phyloP scores from a whole-genome alignment of 2,113 vertebrate species.

The Leiothrix lutea region DNA sequence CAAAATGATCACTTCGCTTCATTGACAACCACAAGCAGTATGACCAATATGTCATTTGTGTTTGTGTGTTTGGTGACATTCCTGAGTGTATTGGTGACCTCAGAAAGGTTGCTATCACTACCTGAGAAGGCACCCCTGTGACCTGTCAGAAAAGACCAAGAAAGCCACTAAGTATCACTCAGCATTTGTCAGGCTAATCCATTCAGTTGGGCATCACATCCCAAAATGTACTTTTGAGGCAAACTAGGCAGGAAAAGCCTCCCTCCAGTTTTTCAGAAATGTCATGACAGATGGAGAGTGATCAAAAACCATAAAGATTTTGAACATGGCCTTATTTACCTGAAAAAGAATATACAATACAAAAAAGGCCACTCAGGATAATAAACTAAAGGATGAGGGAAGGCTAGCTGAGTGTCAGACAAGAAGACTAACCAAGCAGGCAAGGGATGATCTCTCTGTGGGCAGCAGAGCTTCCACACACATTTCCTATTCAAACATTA shows the following conservation, averaged over 20 bases:
- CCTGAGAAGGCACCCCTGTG: not conserved
- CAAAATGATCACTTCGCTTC: not conserved
- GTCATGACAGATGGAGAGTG: constrained; percentile 2
- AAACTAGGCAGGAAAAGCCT: not conserved
- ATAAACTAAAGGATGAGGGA: not conserved
- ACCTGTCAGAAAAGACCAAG: not conserved
- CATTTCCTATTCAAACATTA: not conserved
- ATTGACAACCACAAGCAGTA: not conserved
- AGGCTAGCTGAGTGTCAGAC: not conserved
- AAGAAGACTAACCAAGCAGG: not conserved
- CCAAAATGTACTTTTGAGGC: not conserved
- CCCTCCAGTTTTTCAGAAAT: not conserved
- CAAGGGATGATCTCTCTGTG: not conserved
- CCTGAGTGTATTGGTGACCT: not conserved
- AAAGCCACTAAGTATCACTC: not conserved
- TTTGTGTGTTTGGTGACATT: not conserved
- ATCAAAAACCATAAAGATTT: constrained; percentile 41
- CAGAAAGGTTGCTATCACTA: fast-evolving
- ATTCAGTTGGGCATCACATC: not conserved
- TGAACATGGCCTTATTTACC: constrained; percentile 20
- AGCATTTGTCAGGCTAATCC: not conserved
- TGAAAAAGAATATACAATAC: not conserved
- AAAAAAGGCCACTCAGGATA: constrained; percentile 27
- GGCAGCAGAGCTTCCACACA: not conserved
- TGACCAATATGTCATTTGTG: fast-evolving